Evolutionary conservation across 2,113 vertebrate species (phyloP).

Genomic region (Daubentonia madagascariensis): DNA sequence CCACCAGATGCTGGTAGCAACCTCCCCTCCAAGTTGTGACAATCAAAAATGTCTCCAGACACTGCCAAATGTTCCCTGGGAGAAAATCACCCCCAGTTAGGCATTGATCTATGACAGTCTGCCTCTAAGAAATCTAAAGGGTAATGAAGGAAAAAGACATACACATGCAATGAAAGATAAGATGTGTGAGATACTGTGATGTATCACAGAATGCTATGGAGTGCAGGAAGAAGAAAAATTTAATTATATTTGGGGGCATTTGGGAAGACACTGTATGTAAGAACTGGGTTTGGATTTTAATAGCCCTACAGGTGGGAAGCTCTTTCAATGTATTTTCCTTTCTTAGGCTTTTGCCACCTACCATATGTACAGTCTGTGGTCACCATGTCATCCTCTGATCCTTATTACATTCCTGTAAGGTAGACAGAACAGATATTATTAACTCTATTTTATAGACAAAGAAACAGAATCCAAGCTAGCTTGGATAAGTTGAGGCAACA

Average conservation of each 20-base stretch:
- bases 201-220: not conserved
- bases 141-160: not conserved
- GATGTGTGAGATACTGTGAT: not conserved
- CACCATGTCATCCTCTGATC: not conserved
- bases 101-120: not conserved
- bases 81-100: not conserved
- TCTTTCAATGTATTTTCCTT: not conserved
- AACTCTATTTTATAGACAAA: not conserved
- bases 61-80: not conserved
- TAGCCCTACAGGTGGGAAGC: not conserved
- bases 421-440: not conserved
- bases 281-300: not conserved
- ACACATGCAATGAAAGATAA: not conserved
- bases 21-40: not conserved
- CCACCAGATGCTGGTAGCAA: not conserved
- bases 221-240: not conserved
- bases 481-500: not conserved
- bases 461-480: not conserved
- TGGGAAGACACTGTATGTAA: not conserved
- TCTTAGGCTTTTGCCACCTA: not conserved
- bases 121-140: not conserved
- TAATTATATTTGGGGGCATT: not conserved
- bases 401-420: not conserved
- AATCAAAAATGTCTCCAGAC: not conserved
- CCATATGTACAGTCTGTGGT: not conserved